Conservation (phyloP, 2,888 invertebrate species). For the Apamea sordens region DNA sequence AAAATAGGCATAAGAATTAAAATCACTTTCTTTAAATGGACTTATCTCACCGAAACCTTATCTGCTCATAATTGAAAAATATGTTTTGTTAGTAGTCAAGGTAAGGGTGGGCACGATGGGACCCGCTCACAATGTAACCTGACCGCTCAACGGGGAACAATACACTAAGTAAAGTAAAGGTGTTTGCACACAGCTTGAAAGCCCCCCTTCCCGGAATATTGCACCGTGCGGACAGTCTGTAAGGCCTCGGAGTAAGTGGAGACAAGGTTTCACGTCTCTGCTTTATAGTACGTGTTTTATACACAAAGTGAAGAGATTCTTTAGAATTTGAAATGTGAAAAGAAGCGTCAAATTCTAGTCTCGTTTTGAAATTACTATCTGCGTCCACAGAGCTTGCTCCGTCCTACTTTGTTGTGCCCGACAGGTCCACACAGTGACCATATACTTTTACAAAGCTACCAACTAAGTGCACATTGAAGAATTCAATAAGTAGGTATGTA, state of each 20-base stretch:
- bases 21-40: background rate
- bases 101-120: conserved; percentile 4
- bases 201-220: conserved; percentile 49
- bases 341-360: background rate
- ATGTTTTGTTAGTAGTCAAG: conserved; percentile 24
- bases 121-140: conserved; percentile 60
- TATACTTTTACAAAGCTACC: background rate
- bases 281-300: conserved; percentile 5
- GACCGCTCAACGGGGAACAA: conserved; percentile 43
- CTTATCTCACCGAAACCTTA: background rate
- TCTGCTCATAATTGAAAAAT: conserved; percentile 10
- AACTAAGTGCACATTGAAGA: background rate
- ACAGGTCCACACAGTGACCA: background rate
- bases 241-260: conserved; percentile 6
- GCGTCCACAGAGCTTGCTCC: background rate
- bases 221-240: conserved; percentile 2
- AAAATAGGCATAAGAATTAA: background rate
- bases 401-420: background rate
- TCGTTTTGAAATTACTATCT: background rate
- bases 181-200: conserved; percentile 53
- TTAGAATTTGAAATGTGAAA: conserved; percentile 36
- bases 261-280: background rate
- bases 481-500: background rate
- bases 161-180: conserved; percentile 53
- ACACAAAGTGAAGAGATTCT: conserved; percentile 29